A percentile compares a stretch with the other conserved stretches of the same genome.
These are phyloP conservation scores for Zygogramma bicolorata DNA, from an alignment of 2,888 invertebrate genomes.

Conservation along the genomic window DNA sequence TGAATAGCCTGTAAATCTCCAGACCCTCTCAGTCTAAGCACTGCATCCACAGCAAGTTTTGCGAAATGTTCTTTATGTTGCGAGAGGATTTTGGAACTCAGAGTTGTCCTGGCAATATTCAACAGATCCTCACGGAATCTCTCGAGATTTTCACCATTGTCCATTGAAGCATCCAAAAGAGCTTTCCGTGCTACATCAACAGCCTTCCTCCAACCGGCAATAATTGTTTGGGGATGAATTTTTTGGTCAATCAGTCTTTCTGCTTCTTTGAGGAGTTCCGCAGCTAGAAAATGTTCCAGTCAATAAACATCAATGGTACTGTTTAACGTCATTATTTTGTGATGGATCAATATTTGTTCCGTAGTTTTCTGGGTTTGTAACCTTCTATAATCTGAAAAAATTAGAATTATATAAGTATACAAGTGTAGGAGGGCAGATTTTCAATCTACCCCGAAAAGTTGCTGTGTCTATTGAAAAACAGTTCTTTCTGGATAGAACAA, in stretches of 20 bases:
- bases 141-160: slow-evolving; percentile 83
- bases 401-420: too few relatives aligned
- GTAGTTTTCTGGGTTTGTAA: too few relatives aligned
- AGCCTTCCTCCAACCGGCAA: slow-evolving; percentile 94
- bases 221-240: slow-evolving; percentile 98
- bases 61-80: slow-evolving; percentile 98
- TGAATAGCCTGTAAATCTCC: slow-evolving; percentile 77
- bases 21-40: slow-evolving; percentile 93
- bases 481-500: too few relatives aligned
- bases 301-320: too few relatives aligned
- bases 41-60: slow-evolving; percentile 94
- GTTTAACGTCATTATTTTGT: too few relatives aligned
- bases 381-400: too few relatives aligned
- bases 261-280: slow-evolving; percentile 94
- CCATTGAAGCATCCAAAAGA: slow-evolving; percentile 81
- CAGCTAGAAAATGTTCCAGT: slow-evolving; percentile 70
- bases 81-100: slow-evolving; percentile 97
- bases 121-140: slow-evolving; percentile 89
- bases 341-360: slow-evolving; percentile 5
- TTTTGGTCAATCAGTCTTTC: slow-evolving; percentile 94
- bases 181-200: slow-evolving; percentile 87
- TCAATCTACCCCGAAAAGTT: too few relatives aligned
- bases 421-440: too few relatives aligned
- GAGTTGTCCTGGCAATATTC: slow-evolving; percentile 97
- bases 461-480: too few relatives aligned